Evolutionary conservation across 2,113 vertebrate species (phyloP), one percentile per base, ranked within the genome.

Genomic region (Pongo abelii): DNA sequence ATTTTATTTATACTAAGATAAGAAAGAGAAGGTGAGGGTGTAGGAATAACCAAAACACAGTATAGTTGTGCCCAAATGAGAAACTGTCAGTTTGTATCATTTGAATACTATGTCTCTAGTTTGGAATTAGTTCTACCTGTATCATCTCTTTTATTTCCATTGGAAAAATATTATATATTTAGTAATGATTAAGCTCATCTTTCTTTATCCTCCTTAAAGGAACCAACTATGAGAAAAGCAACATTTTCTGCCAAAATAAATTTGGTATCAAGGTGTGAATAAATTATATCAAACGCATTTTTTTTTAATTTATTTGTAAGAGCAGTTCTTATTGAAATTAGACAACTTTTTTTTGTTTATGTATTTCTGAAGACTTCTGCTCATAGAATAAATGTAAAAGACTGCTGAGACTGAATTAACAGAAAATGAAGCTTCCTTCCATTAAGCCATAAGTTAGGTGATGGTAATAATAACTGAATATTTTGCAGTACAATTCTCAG

Each of bases 31-130:
- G 13, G 14, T 17, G 8, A 61, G 78, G 20, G 1, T 52, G 1
- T n/a, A 46, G 59, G 50, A 61, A 78, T 43, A 97, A 50, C 40
- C 27, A 97, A 83, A 94, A 86, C 35, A 89, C 7, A 81, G 22
- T 18, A 89, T 22, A 27, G 2, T 67, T 43, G 7, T 78, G 4
- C 8, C 46, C 40, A 57, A 70, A 22, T 83, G 14, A 89, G 50
- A 91, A 81, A 67, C 3, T 43, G 0, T 72, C 20, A 23, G 10
- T 55, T 88, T 13, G 6, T 52, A n/a, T 93, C 14, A 77, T 48
- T 72, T 64, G 59, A 89, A 78, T 64, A 78, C 20, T 20, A 40
- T n/a, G 18, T 55, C 12, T 87, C 35, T 35, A 14, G 4, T 59
- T 87, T 84, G 13, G 32, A 94, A 72, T 81, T 32, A 20, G 23